phyloP scores from a whole-genome alignment of 2,797 vertebrate species.

The Hyperoplus immaculatus region DNA sequence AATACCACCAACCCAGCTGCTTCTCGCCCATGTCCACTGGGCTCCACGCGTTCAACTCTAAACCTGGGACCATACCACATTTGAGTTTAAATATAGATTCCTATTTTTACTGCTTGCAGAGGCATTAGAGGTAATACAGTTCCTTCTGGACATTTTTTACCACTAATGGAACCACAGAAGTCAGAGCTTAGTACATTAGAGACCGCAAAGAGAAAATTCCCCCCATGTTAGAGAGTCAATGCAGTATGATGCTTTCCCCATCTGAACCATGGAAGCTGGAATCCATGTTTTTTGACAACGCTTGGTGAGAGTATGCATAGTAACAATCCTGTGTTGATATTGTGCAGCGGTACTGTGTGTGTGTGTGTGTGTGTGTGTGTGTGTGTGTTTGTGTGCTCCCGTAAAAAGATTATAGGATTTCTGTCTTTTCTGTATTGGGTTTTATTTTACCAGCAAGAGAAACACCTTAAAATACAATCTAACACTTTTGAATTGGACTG shows the following conservation, averaged over 20 bases:
- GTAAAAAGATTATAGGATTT: neutral
- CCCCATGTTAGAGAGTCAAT: neutral
- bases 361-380: no score
- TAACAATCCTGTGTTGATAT: neutral
- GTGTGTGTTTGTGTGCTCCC: no score
- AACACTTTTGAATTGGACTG: neutral
- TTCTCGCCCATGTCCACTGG: constrained; percentile 40
- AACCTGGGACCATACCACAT: constrained; percentile 35
- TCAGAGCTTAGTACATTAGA: constrained; percentile 20
- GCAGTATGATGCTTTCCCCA: neutral
- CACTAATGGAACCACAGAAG: constrained; percentile 38
- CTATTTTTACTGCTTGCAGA: constrained; percentile 22
- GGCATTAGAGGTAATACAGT: constrained; percentile 14
- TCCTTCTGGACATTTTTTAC: constrained; percentile 30
- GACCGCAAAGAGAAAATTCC: neutral
- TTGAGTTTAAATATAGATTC: constrained; percentile 29
- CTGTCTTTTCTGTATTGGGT: neutral
- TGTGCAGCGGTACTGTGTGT: no score
- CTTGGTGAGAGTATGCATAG: neutral
- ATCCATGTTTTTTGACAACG: neutral
- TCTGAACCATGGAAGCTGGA: neutral
- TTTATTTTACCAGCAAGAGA: neutral
- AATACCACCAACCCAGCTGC: constrained; percentile 68
- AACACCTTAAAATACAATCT: neutral
- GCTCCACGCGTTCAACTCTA: constrained; percentile 45